Evolutionary conservation across 1,140 invertebrate species (phyloP).

Genomic region (Polypedilum pembai): DNA sequence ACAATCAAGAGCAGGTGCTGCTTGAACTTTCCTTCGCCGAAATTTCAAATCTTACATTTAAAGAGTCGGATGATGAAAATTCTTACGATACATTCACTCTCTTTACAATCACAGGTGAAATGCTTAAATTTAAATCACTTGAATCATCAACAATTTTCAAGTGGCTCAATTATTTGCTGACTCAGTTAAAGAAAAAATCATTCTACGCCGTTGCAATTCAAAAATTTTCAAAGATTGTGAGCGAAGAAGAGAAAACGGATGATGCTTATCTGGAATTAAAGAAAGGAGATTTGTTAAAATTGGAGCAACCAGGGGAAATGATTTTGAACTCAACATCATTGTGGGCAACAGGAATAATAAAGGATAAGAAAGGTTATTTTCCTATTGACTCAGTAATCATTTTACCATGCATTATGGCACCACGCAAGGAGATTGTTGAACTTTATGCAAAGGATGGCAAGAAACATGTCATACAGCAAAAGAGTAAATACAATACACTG

Average conservation of each 20-base stretch:
- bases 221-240: constrained; percentile 55
- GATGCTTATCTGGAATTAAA: constrained; percentile 54
- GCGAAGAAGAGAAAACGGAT: constrained; percentile 40
- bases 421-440: constrained; percentile 52
- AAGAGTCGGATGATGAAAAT: constrained; percentile 46
- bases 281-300: constrained; percentile 77
- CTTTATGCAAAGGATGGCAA: constrained; percentile 52
- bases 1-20: constrained; percentile 85
- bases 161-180: constrained; percentile 75
- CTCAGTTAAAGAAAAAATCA: constrained; percentile 78
- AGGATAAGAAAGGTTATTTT: constrained; percentile 70
- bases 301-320: constrained; percentile 62
- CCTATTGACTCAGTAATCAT: constrained; percentile 81
- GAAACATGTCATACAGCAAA: constrained; percentile 42
- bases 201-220: constrained; percentile 73
- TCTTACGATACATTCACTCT: constrained; percentile 61
- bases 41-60: constrained; percentile 64
- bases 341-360: constrained; percentile 65
- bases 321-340: constrained; percentile 55
- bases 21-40: constrained; percentile 78
- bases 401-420: constrained; percentile 71
- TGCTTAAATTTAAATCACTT: constrained; percentile 84
- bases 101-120: constrained; percentile 75
- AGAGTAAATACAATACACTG: constrained; percentile 47
- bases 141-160: constrained; percentile 79